Evolutionary conservation across 2,888 invertebrate species (phyloP), one percentile per base, ranked within the genome.

Genomic region (Seira sanloemensis): DNA sequence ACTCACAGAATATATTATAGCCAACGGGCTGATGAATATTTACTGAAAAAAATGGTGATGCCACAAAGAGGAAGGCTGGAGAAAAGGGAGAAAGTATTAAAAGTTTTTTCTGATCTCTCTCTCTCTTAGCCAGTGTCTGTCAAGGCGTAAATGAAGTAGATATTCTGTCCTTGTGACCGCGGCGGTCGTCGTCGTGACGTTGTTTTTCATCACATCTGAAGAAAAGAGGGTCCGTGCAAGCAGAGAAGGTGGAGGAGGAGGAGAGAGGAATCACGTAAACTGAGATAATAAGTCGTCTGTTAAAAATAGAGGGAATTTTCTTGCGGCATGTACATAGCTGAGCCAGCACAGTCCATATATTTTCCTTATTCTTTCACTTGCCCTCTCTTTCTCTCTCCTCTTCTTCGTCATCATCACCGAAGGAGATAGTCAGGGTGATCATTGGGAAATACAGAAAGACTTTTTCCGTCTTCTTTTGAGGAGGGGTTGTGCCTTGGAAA

Each of bases 121-220:
- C 62, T 75, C 37, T 75, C 62, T 82, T n/a, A n/a, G n/a, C n/a
- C 82, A 67, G 65, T 26, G 26, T 75, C 77, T 83, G 83, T 73
- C 83, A 77, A 58, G 73, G 68, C 73, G 68, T 78, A 83, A 83
- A 83, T 83, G 83, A 73, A 83, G 83, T 83, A 76, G 83, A 83
- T 73, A 82, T 83, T 82, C 76, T 77, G 83, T 78, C 77, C 83
- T 77, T 83, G 83, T 83, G 83, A 83, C 83, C 83, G 76, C 68
- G 46, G 24, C 68, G 73, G 77, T 82, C 69, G 82, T 19, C 76
- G 12, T 37, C 12, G 26, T 77, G 66, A 54, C 80, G 23, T 79
- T 79, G 37, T 27, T 25, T n/a, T 21, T 58, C 19, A 58, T 65
- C 62, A 65, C 72, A 18, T 23, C 24, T 5, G 74, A n/a, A n/a